Conservation (phyloP, 2,113 vertebrate genomes). For the Cynoglossus semilaevis region DNA sequence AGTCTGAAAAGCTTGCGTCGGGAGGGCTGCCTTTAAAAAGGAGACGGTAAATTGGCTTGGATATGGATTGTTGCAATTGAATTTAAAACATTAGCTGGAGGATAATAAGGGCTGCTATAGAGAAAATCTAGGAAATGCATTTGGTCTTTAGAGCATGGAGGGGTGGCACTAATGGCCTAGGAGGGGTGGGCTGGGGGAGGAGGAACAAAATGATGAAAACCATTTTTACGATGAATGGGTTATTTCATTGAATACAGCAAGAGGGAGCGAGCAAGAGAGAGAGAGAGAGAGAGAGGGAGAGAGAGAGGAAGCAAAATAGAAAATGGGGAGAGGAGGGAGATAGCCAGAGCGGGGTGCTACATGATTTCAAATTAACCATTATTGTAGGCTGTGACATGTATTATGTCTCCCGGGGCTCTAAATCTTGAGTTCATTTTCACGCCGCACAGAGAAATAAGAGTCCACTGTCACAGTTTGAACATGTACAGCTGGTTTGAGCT, state of each 20-base stretch:
- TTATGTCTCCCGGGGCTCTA: conserved; percentile 73
- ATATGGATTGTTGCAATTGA: conserved; percentile 77
- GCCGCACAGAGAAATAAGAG: conserved; percentile 66
- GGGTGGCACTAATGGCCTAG: conserved; percentile 67
- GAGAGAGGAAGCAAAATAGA: conserved; percentile 35
- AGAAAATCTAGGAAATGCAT: conserved; percentile 76
- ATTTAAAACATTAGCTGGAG: conserved; percentile 78
- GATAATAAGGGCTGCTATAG: conserved; percentile 66
- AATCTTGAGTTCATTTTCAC: conserved; percentile 78
- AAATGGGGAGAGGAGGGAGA: conserved; percentile 35
- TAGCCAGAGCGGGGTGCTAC: conserved; percentile 60
- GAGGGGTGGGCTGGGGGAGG: conserved; percentile 60
- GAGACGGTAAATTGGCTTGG: conserved; percentile 75
- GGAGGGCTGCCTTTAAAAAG: conserved; percentile 53
- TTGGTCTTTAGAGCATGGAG: conserved; percentile 69
- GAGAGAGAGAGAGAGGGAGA: conserved; percentile 15
- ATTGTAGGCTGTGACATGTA: conserved; percentile 76
- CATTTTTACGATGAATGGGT: conserved; percentile 73
- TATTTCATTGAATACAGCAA: conserved; percentile 46
- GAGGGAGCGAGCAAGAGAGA: conserved; percentile 24
- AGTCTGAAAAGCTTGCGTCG: conserved; percentile 59
- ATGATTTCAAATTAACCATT: conserved; percentile 78
- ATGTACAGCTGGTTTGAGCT: conserved; percentile 67
- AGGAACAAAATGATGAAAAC: conserved; percentile 57
- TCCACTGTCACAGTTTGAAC: conserved; percentile 70